These are phyloP conservation scores for Lochmaea crataegi DNA, from an alignment of 2,888 invertebrate genomes.

Conservation along the genomic window DNA sequence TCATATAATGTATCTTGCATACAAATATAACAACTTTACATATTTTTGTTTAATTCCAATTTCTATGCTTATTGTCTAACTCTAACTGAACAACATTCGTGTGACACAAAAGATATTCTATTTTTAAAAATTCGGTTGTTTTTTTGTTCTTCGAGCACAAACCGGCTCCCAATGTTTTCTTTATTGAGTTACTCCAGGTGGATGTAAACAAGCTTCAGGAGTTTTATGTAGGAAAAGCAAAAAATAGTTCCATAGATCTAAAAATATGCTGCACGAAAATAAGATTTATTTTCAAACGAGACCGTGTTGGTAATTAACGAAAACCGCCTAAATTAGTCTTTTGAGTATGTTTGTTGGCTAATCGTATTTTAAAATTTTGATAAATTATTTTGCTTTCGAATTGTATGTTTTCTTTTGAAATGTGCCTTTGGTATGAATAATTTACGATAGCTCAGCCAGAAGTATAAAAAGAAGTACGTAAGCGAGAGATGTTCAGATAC, in stretches of 20 bases:
- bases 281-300: not conserved
- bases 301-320: not conserved
- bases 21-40: not conserved
- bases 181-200: slow-evolving; percentile 14
- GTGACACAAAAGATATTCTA: not conserved
- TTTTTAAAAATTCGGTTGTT: slow-evolving; percentile 7
- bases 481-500: too few relatives aligned
- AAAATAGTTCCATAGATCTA: slow-evolving; percentile 3
- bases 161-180: slow-evolving; percentile 12
- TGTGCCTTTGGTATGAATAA: not conserved
- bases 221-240: not conserved
- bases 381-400: slow-evolving; percentile 1
- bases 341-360: not conserved
- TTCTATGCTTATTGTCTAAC: slow-evolving; percentile 9
- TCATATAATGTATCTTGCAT: not conserved
- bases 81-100: not conserved
- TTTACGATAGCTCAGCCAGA: too few relatives aligned
- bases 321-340: not conserved
- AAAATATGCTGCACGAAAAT: slow-evolving; percentile 8
- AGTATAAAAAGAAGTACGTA: too few relatives aligned
- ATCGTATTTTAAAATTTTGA: not conserved
- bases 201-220: slow-evolving; percentile 9
- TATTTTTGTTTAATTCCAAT: not conserved
- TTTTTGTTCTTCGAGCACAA: slow-evolving; percentile 7
- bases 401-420: not conserved